A percentile compares a stretch with the other conserved stretches of the same genome.
phyloP scores from a whole-genome alignment of 2,797 vertebrate genomes.

The Lacerta viridis region DNA sequence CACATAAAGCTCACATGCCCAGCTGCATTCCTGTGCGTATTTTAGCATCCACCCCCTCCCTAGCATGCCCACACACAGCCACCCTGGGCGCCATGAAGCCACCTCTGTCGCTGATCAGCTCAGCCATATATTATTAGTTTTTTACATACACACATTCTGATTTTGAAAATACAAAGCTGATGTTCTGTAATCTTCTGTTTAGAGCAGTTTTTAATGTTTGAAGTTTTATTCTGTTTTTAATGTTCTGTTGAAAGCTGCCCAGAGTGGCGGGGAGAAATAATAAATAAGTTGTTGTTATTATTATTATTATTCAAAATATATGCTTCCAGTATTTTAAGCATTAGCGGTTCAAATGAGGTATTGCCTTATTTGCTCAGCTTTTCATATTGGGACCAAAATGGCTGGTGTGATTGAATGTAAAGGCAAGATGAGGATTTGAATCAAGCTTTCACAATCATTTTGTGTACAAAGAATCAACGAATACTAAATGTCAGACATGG shows the following conservation, averaged over 20 bases:
- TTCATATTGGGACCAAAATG: not conserved
- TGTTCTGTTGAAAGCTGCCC: too few relatives aligned
- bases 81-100: not conserved
- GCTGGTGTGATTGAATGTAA: not conserved
- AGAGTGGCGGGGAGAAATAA: too few relatives aligned
- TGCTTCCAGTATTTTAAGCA: constrained; percentile 5
- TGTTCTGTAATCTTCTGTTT: not conserved
- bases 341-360: not conserved
- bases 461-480: not conserved
- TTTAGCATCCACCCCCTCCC: not conserved
- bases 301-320: not conserved
- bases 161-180: not conserved
- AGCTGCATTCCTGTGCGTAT: constrained; percentile 9
- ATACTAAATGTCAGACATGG: not conserved
- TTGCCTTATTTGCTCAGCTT: not conserved
- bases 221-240: too few relatives aligned
- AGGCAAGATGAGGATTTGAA: not conserved
- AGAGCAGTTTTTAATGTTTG: too few relatives aligned
- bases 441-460: not conserved
- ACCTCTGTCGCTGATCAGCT: not conserved
- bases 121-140: not conserved
- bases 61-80: too few relatives aligned
- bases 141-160: not conserved
- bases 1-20: not conserved
- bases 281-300: too few relatives aligned